Conservation (phyloP, 2,888 invertebrate genomes). For the Yponomeuta plumbellus region DNA sequence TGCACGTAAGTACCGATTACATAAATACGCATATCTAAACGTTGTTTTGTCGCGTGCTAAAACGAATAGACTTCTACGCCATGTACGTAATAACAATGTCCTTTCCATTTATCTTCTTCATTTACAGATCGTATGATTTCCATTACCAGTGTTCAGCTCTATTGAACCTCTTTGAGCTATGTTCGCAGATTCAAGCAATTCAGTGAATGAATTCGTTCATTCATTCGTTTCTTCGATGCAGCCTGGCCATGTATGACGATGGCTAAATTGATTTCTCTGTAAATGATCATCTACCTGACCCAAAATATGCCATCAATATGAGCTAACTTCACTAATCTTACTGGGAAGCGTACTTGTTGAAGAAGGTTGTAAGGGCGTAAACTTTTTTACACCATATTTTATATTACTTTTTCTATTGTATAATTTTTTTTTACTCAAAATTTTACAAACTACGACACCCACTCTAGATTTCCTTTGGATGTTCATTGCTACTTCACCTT, state of each 20-base stretch:
- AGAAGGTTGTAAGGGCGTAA: not conserved
- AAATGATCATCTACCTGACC: not conserved
- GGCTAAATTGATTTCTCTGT: not conserved
- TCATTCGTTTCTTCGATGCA: too few relatives aligned
- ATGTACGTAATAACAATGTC: not conserved
- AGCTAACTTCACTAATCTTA: not conserved
- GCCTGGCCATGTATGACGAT: too few relatives aligned
- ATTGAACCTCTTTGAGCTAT: not conserved
- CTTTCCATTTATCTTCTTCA: not conserved
- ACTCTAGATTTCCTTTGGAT: too few relatives aligned
- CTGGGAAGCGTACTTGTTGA: not conserved
- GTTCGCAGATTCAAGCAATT: too few relatives aligned
- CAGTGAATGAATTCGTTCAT: too few relatives aligned
- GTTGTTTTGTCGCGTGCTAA: not conserved
- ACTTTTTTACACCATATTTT: too few relatives aligned
- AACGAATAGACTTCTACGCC: not conserved
- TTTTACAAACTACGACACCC: too few relatives aligned
- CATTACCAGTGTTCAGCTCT: not conserved
- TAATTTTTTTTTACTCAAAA: too few relatives aligned
- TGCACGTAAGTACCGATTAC: too few relatives aligned
- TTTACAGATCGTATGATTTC: not conserved
- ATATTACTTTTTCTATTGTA: too few relatives aligned
- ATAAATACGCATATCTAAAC: too few relatives aligned
- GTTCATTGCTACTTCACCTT: too few relatives aligned
- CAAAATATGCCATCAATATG: not conserved